Percentiles rank a stretch among this genome's conserved stretches.
Conservation (phyloP, 2,113 vertebrate genomes). For the Apistogramma diplotaenia region DNA sequence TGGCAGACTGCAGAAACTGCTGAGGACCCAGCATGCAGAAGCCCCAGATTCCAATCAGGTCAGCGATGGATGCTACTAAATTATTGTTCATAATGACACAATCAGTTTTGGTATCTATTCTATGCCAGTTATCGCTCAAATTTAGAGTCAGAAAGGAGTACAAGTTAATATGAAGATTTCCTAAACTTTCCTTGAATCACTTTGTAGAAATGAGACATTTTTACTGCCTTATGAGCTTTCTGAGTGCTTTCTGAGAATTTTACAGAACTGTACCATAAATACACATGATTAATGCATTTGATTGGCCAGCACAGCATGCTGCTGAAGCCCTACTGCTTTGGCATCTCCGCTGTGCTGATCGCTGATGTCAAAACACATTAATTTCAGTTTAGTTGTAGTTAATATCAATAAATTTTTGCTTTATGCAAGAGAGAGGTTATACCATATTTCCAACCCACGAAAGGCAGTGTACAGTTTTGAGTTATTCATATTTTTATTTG, state of each 20-base stretch:
- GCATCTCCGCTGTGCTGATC: background rate
- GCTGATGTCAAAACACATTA: conserved; percentile 3
- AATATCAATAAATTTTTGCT: background rate
- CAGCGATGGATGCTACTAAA: background rate
- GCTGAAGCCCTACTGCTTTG: background rate
- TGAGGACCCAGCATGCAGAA: too few species aligned
- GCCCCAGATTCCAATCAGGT: too few species aligned
- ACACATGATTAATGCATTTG: background rate
- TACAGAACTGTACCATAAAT: background rate
- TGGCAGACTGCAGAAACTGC: too few species aligned
- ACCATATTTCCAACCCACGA: background rate
- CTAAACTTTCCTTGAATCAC: background rate
- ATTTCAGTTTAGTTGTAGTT: background rate
- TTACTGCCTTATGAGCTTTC: background rate
- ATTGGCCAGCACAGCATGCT: background rate
- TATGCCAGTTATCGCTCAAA: background rate
- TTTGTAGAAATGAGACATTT: background rate
- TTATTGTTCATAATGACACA: background rate
- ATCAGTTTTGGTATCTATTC: background rate
- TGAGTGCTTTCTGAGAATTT: background rate
- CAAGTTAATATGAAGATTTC: background rate
- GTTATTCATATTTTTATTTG: background rate
- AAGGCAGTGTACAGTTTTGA: background rate
- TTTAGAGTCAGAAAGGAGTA: background rate
- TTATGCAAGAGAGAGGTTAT: background rate